Conservation (phyloP, 35 echinoderm and acorn worm genomes). For the Ptychodera flava region DNA sequence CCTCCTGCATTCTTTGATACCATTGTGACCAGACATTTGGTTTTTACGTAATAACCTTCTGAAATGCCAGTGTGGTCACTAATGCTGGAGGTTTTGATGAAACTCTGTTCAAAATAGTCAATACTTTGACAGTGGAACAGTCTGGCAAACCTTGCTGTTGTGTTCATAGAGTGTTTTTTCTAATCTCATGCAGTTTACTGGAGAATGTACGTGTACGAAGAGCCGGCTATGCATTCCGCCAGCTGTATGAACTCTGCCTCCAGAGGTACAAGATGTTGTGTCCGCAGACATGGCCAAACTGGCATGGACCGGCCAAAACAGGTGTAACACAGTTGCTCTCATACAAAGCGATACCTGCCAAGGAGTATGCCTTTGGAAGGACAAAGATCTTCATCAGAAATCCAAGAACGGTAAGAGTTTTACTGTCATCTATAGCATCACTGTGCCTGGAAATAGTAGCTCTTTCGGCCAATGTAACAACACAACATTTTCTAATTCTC, state of each 20-base stretch:
- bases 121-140: too few relatives aligned
- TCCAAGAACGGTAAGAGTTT: conserved; percentile 72
- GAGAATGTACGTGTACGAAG: conserved; percentile 90
- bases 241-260: conserved; percentile 67
- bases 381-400: conserved; percentile 89
- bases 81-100: too few relatives aligned
- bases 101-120: too few relatives aligned
- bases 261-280: conserved; percentile 93
- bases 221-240: conserved; percentile 92
- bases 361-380: conserved; percentile 81
- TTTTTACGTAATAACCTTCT: too few relatives aligned
- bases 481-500: too few relatives aligned
- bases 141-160: too few relatives aligned
- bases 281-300: conserved; percentile 92
- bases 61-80: too few relatives aligned
- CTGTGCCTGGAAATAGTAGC: background rate
- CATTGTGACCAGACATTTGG: too few relatives aligned
- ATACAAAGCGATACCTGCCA: conserved; percentile 45
- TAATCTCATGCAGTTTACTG: conserved; percentile 82
- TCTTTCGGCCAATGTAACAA: too few relatives aligned
- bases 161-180: too few relatives aligned
- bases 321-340: conserved; percentile 57
- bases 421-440: background rate
- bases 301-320: conserved; percentile 49
- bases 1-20: too few relatives aligned